These are phyloP conservation scores for Pempheris klunzingeri DNA, from an alignment of 2,797 vertebrate species.

Conservation along the genomic window DNA sequence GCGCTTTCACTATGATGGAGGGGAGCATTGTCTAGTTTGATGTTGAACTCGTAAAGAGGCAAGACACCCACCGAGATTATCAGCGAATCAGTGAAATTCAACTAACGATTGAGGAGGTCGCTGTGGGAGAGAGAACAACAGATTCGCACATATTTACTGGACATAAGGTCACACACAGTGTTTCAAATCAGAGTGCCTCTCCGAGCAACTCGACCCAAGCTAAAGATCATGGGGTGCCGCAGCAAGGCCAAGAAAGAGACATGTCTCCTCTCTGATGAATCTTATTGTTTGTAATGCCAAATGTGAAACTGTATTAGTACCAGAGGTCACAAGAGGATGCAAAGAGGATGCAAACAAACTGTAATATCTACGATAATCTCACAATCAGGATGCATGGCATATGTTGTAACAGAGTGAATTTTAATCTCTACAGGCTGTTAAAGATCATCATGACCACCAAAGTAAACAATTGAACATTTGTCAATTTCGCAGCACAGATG, in stretches of 20 bases:
- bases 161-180: constrained; percentile 75
- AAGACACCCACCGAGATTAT: constrained; percentile 58
- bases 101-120: constrained; percentile 71
- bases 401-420: constrained; percentile 36
- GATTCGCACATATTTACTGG: constrained; percentile 75
- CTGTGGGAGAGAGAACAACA: constrained; percentile 71
- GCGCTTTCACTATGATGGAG: constrained; percentile 49
- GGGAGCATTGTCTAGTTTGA: constrained; percentile 50
- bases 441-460: constrained; percentile 56
- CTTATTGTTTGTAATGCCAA: constrained; percentile 39
- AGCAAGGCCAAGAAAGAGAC: constrained; percentile 46
- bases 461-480: constrained; percentile 58
- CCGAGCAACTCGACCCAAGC: constrained; percentile 56
- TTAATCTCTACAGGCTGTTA: constrained; percentile 54
- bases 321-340: constrained; percentile 23
- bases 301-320: constrained; percentile 23
- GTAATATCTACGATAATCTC: constrained; percentile 14
- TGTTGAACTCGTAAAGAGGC: constrained; percentile 48
- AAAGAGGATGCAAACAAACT: constrained; percentile 49
- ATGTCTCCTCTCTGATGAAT: constrained; percentile 44
- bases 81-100: constrained; percentile 71
- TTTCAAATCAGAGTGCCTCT: constrained; percentile 63
- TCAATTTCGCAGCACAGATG: constrained; percentile 65
- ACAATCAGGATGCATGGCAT: constrained; percentile 32
- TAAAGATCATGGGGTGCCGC: constrained; percentile 41